Conservation (phyloP, 2,797 vertebrate genomes). For the Capromys pilorides region DNA sequence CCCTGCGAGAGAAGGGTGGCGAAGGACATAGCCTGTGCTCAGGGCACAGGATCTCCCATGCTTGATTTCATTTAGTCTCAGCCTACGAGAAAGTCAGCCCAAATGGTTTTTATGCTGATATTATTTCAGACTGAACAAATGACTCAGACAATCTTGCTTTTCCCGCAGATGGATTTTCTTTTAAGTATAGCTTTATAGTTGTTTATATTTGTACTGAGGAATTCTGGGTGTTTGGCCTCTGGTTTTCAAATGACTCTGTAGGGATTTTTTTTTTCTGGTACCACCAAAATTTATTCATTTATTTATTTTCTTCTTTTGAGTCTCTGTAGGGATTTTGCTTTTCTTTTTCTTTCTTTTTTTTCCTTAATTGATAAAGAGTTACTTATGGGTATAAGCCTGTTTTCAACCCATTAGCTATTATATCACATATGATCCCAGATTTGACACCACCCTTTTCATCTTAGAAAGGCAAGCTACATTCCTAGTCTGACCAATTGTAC, state of each 20-base stretch:
- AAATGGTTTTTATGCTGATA: neutral
- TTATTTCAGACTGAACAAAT: slow-evolving; percentile 14
- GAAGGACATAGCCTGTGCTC: neutral
- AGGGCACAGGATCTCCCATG: neutral
- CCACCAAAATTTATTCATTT: too few relatives aligned
- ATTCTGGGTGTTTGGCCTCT: slow-evolving; percentile 29
- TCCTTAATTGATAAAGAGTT: neutral
- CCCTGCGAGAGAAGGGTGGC: neutral
- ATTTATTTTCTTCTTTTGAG: neutral
- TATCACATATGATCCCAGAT: neutral
- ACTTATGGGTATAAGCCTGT: neutral
- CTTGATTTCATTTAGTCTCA: slow-evolving; percentile 38
- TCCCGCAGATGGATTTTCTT: neutral
- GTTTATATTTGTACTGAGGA: neutral
- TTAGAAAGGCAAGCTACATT: neutral
- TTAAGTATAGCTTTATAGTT: neutral
- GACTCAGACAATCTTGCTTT: slow-evolving; percentile 43
- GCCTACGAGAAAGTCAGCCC: slow-evolving; percentile 36
- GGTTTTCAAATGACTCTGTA: neutral
- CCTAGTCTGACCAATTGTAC: neutral
- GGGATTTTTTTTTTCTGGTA: neutral
- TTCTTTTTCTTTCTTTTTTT: slow-evolving; percentile 7
- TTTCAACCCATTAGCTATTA: neutral
- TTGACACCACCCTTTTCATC: neutral
- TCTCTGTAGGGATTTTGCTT: neutral